These are phyloP conservation scores for Papilio glaucus DNA, from an alignment of 1,140 invertebrate genomes.

Conservation along the genomic window DNA sequence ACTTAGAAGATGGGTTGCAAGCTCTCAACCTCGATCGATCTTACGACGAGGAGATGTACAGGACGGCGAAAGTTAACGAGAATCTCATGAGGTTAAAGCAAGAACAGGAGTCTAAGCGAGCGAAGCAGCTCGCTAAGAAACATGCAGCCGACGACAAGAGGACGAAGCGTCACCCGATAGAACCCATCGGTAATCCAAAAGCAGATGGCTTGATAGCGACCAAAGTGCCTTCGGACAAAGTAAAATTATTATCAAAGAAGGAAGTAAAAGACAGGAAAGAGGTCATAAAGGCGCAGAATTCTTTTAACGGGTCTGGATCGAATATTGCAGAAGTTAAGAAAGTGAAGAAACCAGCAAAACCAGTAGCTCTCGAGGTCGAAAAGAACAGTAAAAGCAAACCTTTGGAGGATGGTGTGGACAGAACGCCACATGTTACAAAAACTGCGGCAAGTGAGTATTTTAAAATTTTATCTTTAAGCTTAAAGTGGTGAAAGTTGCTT, in stretches of 20 bases:
- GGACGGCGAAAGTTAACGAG: conserved; percentile 84
- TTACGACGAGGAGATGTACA: conserved; percentile 75
- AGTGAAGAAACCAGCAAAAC: conserved; percentile 63
- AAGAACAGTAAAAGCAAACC: conserved; percentile 58
- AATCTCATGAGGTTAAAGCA: conserved; percentile 81
- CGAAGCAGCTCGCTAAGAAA: conserved; percentile 64
- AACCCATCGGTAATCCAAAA: conserved; percentile 63
- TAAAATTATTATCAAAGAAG: conserved; percentile 75
- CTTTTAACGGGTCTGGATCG: conserved; percentile 61
- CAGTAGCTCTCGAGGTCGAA: conserved; percentile 63
- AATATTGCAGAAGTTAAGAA: conserved; percentile 63
- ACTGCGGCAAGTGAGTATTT: conserved; percentile 50
- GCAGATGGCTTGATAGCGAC: conserved; percentile 65
- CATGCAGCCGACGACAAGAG: conserved; percentile 62
- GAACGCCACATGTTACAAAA: conserved; percentile 53
- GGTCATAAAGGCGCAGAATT: conserved; percentile 72
- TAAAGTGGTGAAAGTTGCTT: no score
- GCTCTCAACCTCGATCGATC: conserved; percentile 75
- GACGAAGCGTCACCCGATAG: conserved; percentile 56
- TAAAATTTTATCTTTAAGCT: conserved; percentile 9
- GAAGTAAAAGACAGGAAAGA: conserved; percentile 81
- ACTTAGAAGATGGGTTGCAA: conserved; percentile 83
- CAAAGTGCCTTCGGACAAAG: conserved; percentile 75
- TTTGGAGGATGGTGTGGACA: conserved; percentile 67
- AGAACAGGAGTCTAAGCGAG: conserved; percentile 71